phyloP scores from a whole-genome alignment of 2,797 vertebrate genomes.

The Crenuchus spilurus region DNA sequence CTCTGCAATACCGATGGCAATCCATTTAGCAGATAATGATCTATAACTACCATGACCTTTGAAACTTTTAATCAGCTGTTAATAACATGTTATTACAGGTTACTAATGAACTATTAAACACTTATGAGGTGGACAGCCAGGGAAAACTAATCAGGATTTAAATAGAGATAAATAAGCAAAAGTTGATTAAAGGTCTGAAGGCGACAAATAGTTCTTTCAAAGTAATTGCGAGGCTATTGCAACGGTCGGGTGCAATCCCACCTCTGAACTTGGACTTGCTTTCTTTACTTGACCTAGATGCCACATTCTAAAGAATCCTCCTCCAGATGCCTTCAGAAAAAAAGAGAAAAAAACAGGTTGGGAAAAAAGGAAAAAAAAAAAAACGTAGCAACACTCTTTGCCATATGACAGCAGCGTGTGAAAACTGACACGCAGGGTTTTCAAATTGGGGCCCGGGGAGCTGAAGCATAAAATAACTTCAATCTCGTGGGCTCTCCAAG shows the following conservation, averaged over 20 bases:
- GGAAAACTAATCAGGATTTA: slow-evolving; percentile 21
- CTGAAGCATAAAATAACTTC: slow-evolving; percentile 99
- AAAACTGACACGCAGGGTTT: slow-evolving; percentile 98
- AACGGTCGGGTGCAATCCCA: slow-evolving; percentile 41
- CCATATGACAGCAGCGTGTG: slow-evolving; percentile 95
- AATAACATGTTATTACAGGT: slow-evolving; percentile 27
- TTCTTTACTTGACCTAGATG: slow-evolving; percentile 72
- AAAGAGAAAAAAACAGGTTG: slow-evolving; percentile 53
- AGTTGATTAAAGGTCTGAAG: slow-evolving; percentile 1
- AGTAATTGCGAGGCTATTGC: slow-evolving; percentile 35
- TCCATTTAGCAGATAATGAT: slow-evolving; percentile 37
- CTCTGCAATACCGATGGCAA: slow-evolving; percentile 27
- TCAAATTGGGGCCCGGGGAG: slow-evolving; percentile 98
- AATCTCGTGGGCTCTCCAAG: slow-evolving; percentile 93
- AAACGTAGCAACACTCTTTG: slow-evolving; percentile 82
- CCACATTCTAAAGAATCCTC: slow-evolving; percentile 66
- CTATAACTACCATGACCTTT: slow-evolving; percentile 23
- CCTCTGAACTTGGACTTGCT: slow-evolving; percentile 57
- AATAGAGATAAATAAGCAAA: slow-evolving; percentile 20
- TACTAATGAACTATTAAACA: slow-evolving; percentile 23
- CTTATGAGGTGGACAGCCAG: neutral
- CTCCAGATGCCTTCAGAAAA: slow-evolving; percentile 69
- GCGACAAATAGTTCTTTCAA: slow-evolving; percentile 29
- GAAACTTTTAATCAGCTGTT: slow-evolving; percentile 36
- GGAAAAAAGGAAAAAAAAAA: slow-evolving; percentile 19